Evolutionary conservation across 2,888 invertebrate species (phyloP).

Genomic region (Agrotis puta): DNA sequence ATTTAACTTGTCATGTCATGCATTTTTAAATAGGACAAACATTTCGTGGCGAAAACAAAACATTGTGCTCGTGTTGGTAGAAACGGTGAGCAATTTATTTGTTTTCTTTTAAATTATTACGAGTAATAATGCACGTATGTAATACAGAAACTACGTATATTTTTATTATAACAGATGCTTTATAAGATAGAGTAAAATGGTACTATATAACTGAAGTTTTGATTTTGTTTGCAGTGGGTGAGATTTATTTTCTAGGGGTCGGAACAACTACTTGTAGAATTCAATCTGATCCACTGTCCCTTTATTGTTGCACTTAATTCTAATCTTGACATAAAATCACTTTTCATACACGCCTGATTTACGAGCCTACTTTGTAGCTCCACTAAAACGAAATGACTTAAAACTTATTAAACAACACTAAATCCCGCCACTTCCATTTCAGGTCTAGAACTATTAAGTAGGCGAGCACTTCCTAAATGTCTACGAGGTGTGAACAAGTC

Average conservation of each 20-base stretch:
- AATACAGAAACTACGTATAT: neutral
- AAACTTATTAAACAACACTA: slow-evolving; percentile 1
- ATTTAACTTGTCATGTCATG: slow-evolving; percentile 42
- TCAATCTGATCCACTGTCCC: too few relatives aligned
- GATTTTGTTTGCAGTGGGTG: too few relatives aligned
- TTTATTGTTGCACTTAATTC: too few relatives aligned
- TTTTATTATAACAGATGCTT: neutral
- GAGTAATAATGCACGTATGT: neutral
- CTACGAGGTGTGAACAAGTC: slow-evolving; percentile 50
- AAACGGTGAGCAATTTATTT: neutral
- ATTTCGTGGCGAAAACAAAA: slow-evolving; percentile 24
- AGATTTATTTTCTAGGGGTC: too few relatives aligned
- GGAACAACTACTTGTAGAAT: too few relatives aligned
- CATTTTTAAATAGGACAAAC: slow-evolving; percentile 42
- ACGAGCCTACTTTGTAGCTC: neutral
- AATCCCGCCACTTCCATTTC: slow-evolving; percentile 15
- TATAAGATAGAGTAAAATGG: neutral
- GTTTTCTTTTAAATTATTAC: slow-evolving; percentile 1
- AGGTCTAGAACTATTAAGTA: slow-evolving; percentile 57
- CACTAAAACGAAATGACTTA: neutral
- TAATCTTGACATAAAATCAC: neutral
- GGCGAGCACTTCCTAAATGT: slow-evolving; percentile 51
- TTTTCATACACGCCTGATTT: neutral
- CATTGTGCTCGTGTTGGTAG: slow-evolving; percentile 2
- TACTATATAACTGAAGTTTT: too few relatives aligned